Conservation (phyloP, 2,113 vertebrate genomes). For the Proteles cristata region DNA sequence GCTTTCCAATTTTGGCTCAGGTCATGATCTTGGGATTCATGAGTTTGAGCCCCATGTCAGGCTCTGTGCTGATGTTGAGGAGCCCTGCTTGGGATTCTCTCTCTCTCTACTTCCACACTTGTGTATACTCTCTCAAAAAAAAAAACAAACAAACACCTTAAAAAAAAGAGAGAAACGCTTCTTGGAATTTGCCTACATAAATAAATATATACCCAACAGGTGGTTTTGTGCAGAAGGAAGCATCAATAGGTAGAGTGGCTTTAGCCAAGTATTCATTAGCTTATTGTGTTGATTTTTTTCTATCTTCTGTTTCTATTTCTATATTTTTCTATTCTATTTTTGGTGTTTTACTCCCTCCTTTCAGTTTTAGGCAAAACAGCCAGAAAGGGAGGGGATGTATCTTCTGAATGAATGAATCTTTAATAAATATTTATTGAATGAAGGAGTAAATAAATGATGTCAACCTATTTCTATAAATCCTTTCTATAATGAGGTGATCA, state of each 20-base stretch:
- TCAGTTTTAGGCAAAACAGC: background rate
- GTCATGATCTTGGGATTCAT: no score
- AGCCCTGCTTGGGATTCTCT: no score
- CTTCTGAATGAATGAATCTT: background rate
- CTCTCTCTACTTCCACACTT: no score
- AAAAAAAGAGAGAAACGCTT: background rate
- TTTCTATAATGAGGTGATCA: background rate
- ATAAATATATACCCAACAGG: background rate
- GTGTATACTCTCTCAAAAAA: no score
- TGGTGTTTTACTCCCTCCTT: background rate
- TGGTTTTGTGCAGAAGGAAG: background rate
- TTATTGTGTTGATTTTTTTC: background rate
- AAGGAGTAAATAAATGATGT: background rate
- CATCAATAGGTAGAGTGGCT: background rate
- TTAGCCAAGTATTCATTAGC: background rate
- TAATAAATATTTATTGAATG: background rate
- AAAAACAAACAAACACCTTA: no score
- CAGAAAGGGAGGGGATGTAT: background rate
- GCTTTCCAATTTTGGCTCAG: no score
- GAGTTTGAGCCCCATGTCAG: no score
- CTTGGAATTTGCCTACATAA: background rate
- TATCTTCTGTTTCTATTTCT: background rate
- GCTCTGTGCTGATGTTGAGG: no score
- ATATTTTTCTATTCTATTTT: background rate
- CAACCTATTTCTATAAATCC: background rate